Conservation (phyloP, 2,797 vertebrate species). For the Odontamblyopus lacepedii region DNA sequence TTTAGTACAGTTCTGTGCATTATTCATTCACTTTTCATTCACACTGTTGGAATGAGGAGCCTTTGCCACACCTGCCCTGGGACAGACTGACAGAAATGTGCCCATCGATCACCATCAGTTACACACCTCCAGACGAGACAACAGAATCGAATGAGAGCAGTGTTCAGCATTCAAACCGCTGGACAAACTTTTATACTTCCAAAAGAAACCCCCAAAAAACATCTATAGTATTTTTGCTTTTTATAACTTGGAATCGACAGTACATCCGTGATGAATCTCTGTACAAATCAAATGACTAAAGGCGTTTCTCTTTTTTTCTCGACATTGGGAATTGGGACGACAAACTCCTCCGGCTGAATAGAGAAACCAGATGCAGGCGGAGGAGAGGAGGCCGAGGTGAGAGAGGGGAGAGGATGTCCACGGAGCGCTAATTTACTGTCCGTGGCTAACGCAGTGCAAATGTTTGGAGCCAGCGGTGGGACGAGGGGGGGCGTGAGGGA, state of each 20-base stretch:
- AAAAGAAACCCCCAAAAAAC: background rate
- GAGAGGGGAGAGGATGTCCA: conserved; percentile 49
- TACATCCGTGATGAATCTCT: background rate
- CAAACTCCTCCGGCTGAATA: conserved; percentile 17
- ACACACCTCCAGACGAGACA: too few relatives aligned
- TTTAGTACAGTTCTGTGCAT: too few relatives aligned
- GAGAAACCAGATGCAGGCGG: conserved; percentile 52
- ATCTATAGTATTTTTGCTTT: background rate
- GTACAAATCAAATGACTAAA: background rate
- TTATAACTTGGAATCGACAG: background rate
- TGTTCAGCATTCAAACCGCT: too few relatives aligned
- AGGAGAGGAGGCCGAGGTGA: conserved; percentile 62
- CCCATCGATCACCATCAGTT: background rate
- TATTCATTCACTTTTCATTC: too few relatives aligned
- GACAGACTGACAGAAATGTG: background rate
- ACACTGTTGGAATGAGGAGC: too few relatives aligned
- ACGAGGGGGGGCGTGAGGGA: conserved; percentile 44
- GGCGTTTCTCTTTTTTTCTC: background rate
- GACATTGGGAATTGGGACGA: background rate
- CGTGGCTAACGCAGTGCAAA: conserved; percentile 83
- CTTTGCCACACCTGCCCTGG: background rate
- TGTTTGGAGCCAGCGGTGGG: conserved; percentile 60
- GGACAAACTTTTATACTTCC: background rate
- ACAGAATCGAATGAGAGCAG: too few relatives aligned
- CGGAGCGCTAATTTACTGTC: conserved; percentile 79